Percentiles rank a stretch among this genome's conserved stretches.
phyloP scores from a whole-genome alignment of 2,797 vertebrate species.

The Rachycentron canadum region DNA sequence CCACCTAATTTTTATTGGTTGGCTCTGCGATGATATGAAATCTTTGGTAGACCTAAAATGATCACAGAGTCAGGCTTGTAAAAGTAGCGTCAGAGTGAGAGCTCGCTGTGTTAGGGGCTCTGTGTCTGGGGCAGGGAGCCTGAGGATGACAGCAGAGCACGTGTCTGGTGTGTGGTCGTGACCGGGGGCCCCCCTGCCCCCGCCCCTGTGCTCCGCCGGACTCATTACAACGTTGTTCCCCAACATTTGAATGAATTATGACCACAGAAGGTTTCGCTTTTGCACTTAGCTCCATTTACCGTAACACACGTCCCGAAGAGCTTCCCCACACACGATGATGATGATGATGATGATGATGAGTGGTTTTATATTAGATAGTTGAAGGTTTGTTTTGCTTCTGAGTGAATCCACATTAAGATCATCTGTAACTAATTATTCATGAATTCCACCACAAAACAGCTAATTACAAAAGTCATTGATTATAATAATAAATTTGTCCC shows the following conservation, averaged over 20 bases:
- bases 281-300: neutral
- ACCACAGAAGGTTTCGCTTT: neutral
- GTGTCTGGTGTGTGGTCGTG: too few species aligned
- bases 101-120: constrained; percentile 5
- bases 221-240: too few species aligned
- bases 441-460: too few species aligned
- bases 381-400: neutral
- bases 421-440: neutral
- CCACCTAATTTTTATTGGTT: too few species aligned
- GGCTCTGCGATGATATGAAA: neutral
- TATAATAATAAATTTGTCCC: neutral
- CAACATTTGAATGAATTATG: neutral
- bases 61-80: neutral
- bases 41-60: too few species aligned
- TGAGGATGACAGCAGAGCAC: constrained; percentile 20
- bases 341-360: neutral
- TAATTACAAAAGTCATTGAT: neutral
- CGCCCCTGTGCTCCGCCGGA: too few species aligned
- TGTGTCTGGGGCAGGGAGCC: constrained; percentile 18
- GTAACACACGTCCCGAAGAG: neutral
- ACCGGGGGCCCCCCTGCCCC: too few species aligned
- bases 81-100: constrained; percentile 27
- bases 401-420: neutral
- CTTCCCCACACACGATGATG: neutral
- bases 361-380: neutral